Evolutionary conservation across 2,797 vertebrate genomes (phyloP).

Genomic region (Gila robusta): DNA sequence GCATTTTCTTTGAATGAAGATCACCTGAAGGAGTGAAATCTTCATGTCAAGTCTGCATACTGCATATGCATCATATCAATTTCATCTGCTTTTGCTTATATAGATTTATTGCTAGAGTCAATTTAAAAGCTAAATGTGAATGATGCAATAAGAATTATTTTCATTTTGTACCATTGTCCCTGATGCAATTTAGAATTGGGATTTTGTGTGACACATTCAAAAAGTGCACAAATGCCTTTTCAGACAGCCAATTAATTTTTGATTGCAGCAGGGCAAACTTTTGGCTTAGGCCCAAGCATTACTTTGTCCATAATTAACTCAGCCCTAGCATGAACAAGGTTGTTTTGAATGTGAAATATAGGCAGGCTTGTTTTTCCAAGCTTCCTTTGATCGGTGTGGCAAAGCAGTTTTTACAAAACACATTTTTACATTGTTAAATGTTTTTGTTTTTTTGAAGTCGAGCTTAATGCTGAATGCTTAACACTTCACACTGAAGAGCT

Average conservation of each 20-base stretch:
- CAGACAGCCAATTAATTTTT: slow-evolving; percentile 39
- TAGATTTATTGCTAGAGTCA: background rate
- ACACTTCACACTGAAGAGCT: slow-evolving; percentile 9
- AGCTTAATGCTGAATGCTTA: background rate
- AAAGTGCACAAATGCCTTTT: slow-evolving; percentile 54
- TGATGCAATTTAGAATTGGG: slow-evolving; percentile 45
- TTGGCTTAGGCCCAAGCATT: slow-evolving; percentile 49
- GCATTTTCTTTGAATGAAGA: slow-evolving; percentile 27
- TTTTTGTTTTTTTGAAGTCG: background rate
- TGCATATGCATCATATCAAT: background rate
- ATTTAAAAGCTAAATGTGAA: slow-evolving; percentile 6
- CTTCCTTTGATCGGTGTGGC: background rate
- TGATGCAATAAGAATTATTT: slow-evolving; percentile 1
- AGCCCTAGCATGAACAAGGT: slow-evolving; percentile 42
- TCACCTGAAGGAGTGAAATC: slow-evolving; percentile 2
- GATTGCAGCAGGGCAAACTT: slow-evolving; percentile 47
- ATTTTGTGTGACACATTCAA: slow-evolving; percentile 26
- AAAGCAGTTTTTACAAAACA: background rate
- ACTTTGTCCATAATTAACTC: slow-evolving; percentile 50
- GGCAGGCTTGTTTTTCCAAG: slow-evolving; percentile 2
- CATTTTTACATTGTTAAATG: background rate
- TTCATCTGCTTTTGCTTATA: slow-evolving; percentile 7
- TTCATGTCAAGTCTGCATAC: slow-evolving; percentile 5
- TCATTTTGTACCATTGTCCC: background rate
- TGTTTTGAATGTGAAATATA: slow-evolving; percentile 56